Percentiles rank a stretch among this genome's conserved stretches.
These are phyloP conservation scores for Monomorium pharaonis DNA, from an alignment of 1,140 invertebrate species.

Conservation along the genomic window DNA sequence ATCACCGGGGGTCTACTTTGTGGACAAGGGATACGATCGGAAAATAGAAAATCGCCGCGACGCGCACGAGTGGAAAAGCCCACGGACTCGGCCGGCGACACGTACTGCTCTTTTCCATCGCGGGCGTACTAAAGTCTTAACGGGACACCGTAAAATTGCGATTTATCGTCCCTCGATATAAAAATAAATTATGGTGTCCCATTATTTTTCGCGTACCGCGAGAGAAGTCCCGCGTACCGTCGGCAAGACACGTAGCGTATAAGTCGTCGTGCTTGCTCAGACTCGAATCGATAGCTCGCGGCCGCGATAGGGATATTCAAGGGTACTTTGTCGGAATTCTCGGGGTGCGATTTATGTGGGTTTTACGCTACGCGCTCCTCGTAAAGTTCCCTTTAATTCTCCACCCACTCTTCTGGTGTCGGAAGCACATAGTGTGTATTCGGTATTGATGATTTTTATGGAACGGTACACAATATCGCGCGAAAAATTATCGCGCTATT, in stretches of 20 bases:
- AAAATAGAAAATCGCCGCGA: slow-evolving; percentile 52
- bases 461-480: neutral
- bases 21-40: slow-evolving; percentile 43
- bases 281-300: slow-evolving; percentile 20
- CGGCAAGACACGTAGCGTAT: slow-evolving; percentile 21
- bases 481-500: neutral
- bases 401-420: no score
- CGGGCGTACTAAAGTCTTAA: slow-evolving; percentile 46
- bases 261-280: slow-evolving; percentile 36
- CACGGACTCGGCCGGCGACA: slow-evolving; percentile 41
- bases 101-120: neutral
- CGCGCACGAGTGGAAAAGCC: slow-evolving; percentile 57
- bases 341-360: slow-evolving; percentile 25
- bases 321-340: slow-evolving; percentile 33
- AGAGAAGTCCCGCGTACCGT: neutral
- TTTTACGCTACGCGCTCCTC: neutral
- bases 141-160: slow-evolving; percentile 31
- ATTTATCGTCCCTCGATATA: slow-evolving; percentile 46
- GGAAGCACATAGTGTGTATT: neutral
- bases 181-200: slow-evolving; percentile 51
- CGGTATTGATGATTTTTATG: slow-evolving; percentile 10
- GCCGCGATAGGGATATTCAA: slow-evolving; percentile 13
- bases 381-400: neutral
- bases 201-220: slow-evolving; percentile 34
- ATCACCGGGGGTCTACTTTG: neutral